These are phyloP conservation scores for Rhea americana DNA, from an alignment of 2,113 vertebrate species.

Conservation along the genomic window DNA sequence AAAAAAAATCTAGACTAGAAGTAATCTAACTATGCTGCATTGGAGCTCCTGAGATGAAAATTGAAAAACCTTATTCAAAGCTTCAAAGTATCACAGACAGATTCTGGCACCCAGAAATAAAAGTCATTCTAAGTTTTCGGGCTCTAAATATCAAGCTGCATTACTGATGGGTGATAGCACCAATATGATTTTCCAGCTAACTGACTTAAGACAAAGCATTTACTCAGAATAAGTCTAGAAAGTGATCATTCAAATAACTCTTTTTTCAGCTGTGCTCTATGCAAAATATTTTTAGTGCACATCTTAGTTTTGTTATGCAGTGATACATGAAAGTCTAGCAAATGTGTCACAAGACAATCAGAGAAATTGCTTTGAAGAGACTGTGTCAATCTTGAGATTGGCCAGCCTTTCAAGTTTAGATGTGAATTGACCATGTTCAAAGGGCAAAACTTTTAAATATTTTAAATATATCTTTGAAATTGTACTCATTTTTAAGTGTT, in stretches of 20 bases:
- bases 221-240: neutral
- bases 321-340: neutral
- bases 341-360: neutral
- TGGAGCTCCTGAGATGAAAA: neutral
- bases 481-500: neutral
- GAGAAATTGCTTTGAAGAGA: neutral
- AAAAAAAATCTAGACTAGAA: neutral
- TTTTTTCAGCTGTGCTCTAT: neutral
- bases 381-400: neutral
- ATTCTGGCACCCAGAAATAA: neutral
- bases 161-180: neutral
- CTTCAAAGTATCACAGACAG: rapidly evolving
- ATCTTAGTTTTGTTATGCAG: neutral
- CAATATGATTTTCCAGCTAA: neutral
- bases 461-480: neutral
- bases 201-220: neutral
- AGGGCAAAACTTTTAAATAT: neutral
- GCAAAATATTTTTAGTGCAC: neutral
- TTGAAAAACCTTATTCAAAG: neutral
- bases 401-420: neutral
- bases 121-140: neutral
- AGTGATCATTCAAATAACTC: neutral
- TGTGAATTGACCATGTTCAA: neutral
- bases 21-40: neutral
- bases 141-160: neutral